A percentile compares a stretch with the other conserved stretches of the same genome.
phyloP scores from a whole-genome alignment of 2,888 invertebrate species.

The Tetanocera ferruginea region DNA sequence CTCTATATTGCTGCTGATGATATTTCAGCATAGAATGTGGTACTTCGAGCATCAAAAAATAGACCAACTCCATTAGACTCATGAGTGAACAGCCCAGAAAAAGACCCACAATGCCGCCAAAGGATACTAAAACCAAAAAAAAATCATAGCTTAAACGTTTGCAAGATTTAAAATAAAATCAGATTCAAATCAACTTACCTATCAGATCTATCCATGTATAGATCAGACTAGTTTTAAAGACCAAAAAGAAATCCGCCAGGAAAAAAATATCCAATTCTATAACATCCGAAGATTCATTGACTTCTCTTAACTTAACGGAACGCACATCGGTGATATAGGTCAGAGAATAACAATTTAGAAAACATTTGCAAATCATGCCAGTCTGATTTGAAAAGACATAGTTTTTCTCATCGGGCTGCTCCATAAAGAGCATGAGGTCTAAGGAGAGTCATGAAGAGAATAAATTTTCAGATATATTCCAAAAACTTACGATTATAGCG shows the following conservation, averaged over 20 bases:
- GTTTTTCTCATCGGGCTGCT: constrained; percentile 54
- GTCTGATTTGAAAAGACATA: constrained; percentile 50
- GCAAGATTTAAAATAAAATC: neutral
- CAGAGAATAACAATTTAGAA: constrained; percentile 62
- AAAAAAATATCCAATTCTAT: constrained; percentile 67
- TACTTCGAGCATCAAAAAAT: constrained; percentile 61
- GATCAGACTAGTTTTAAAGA: constrained; percentile 68
- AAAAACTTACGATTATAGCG: constrained; percentile 53
- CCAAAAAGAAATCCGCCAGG: constrained; percentile 61
- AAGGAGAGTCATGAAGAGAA: neutral
- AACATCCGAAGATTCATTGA: constrained; percentile 45
- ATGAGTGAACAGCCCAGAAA: constrained; percentile 71
- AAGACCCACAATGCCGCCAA: constrained; percentile 71
- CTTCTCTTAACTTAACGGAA: constrained; percentile 45
- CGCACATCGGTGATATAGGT: constrained; percentile 54
- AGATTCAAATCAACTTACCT: constrained; percentile 57
- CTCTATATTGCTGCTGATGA: neutral
- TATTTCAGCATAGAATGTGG: constrained; percentile 48
- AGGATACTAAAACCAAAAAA: constrained; percentile 65
- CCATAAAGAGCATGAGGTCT: constrained; percentile 51
- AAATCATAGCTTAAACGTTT: neutral
- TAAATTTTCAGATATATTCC: neutral
- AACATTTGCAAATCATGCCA: constrained; percentile 63
- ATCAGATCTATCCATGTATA: constrained; percentile 70
- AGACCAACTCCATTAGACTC: constrained; percentile 69